A percentile compares a stretch with the other conserved stretches of the same genome.
phyloP scores from a whole-genome alignment of 2,797 vertebrate genomes.

The Spinus pinus region DNA sequence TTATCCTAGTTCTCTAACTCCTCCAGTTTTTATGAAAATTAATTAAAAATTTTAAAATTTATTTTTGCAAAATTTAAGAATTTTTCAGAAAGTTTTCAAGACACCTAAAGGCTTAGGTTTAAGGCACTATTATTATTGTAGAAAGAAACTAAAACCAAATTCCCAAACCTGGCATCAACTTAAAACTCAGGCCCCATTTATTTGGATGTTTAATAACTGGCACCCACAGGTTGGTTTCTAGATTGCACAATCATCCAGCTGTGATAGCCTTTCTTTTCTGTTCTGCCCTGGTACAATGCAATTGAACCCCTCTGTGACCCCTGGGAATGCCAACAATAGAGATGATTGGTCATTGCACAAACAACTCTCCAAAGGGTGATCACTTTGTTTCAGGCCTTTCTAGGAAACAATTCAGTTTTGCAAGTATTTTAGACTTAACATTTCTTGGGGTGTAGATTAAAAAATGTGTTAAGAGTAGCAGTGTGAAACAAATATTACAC shows the following conservation, averaged over 20 bases:
- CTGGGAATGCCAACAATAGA: neutral
- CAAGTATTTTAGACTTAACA: neutral
- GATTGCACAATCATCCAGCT: neutral
- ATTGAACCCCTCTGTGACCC: neutral
- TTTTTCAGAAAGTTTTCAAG: neutral
- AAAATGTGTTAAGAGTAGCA: neutral
- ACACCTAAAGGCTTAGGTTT: neutral
- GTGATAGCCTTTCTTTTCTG: neutral
- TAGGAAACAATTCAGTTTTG: neutral
- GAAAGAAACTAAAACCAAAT: neutral
- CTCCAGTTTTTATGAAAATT: neutral
- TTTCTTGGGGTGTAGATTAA: neutral
- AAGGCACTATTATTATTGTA: neutral
- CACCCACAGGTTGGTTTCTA: neutral
- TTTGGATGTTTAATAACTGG: neutral
- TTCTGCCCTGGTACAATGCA: neutral
- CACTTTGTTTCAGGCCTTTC: neutral
- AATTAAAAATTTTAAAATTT: neutral
- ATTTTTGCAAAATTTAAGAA: neutral
- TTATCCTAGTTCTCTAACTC: neutral
- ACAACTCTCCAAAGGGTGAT: neutral
- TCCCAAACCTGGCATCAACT: neutral
- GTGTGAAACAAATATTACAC: neutral
- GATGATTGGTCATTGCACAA: neutral
- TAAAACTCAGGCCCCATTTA: neutral